A percentile compares a stretch with the other conserved stretches of the same genome.
These are phyloP conservation scores for Tachina fera DNA, from an alignment of 2,888 invertebrate genomes.

Conservation along the genomic window DNA sequence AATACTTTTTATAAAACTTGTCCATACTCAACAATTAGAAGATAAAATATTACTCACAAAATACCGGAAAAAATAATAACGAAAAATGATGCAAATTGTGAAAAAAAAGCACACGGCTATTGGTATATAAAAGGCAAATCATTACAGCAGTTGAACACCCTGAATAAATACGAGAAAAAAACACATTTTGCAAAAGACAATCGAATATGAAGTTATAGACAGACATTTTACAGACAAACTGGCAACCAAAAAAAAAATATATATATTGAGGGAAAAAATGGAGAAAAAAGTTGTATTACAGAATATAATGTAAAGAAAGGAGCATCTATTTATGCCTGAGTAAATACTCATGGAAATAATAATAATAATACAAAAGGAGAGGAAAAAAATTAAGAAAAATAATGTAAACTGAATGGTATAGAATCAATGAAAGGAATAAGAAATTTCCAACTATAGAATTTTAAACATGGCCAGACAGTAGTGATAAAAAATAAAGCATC, in stretches of 20 bases:
- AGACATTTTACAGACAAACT: slow-evolving; percentile 67
- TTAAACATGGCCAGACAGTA: slow-evolving; percentile 25
- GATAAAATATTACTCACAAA: slow-evolving; percentile 48
- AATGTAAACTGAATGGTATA: slow-evolving; percentile 46
- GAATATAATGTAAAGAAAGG: slow-evolving; percentile 64
- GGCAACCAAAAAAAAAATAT: slow-evolving; percentile 50
- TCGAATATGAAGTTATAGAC: slow-evolving; percentile 58
- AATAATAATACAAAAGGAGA: slow-evolving; percentile 26
- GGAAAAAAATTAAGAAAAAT: slow-evolving; percentile 36
- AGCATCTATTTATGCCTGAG: slow-evolving; percentile 68
- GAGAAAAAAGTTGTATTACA: slow-evolving; percentile 30
- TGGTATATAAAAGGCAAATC: slow-evolving; percentile 60
- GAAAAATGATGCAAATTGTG: slow-evolving; percentile 36
- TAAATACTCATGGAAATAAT: slow-evolving; percentile 64
- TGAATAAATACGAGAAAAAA: slow-evolving; percentile 48
- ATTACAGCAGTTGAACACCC: slow-evolving; percentile 70
- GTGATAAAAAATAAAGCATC: neutral
- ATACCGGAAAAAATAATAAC: slow-evolving; percentile 22
- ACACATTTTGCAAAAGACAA: slow-evolving; percentile 54
- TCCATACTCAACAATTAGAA: slow-evolving; percentile 56
- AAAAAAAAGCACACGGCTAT: slow-evolving; percentile 45
- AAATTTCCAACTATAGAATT: slow-evolving; percentile 29
- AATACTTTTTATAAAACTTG: slow-evolving; percentile 3
- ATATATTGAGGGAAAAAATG: slow-evolving; percentile 34
- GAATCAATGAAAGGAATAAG: slow-evolving; percentile 52